A percentile compares a stretch with the other conserved stretches of the same genome.
These are phyloP conservation scores for Apocrypta bakeri DNA, from an alignment of 1,140 invertebrate species.

Conservation along the genomic window DNA sequence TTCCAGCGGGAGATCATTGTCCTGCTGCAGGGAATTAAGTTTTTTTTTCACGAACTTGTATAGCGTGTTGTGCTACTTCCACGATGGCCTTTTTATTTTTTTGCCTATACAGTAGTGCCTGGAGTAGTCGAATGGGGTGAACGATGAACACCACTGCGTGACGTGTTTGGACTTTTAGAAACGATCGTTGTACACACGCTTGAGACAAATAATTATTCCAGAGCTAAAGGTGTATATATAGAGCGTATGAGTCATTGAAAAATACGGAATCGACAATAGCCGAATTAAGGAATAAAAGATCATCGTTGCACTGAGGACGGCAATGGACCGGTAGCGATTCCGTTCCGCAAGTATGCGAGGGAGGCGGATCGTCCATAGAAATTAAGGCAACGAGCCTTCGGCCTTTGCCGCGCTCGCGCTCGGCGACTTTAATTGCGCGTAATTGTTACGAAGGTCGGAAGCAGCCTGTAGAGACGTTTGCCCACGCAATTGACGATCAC, in stretches of 20 bases:
- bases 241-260: no score
- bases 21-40: neutral
- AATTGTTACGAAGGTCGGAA: conserved; percentile 72
- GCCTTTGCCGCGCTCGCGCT: conserved; percentile 56
- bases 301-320: neutral
- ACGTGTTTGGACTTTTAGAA: neutral
- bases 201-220: neutral
- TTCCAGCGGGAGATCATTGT: neutral
- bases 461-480: conserved; percentile 64
- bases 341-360: conserved; percentile 54
- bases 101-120: no score
- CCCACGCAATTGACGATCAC: conserved; percentile 67
- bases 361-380: conserved; percentile 59
- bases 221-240: no score
- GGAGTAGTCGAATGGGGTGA: neutral
- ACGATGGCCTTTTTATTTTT: conserved; percentile 2
- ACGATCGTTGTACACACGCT: neutral
- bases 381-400: conserved; percentile 62
- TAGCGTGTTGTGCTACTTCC: neutral
- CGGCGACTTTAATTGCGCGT: conserved; percentile 68
- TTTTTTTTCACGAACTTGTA: neutral
- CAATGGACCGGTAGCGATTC: conserved; percentile 28
- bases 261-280: no score
- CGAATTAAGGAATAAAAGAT: neutral
- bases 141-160: neutral